phyloP scores from a whole-genome alignment of 2,113 vertebrate species.

The Scomber colias region DNA sequence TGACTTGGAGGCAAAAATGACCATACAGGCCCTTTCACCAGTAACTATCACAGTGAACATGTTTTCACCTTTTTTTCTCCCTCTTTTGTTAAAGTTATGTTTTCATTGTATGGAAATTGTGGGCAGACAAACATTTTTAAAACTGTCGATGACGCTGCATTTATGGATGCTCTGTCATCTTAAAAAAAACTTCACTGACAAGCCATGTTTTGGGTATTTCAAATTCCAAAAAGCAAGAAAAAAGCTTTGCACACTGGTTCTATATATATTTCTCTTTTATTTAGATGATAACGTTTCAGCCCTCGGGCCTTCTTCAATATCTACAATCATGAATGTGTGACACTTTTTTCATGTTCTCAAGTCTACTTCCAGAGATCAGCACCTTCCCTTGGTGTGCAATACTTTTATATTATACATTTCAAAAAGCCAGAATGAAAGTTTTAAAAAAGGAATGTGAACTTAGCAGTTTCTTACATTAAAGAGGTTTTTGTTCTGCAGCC shows the following conservation, averaged over 20 bases:
- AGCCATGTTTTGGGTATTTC: neutral
- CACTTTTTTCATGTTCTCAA: no score
- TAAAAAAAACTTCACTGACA: neutral
- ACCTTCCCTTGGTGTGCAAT: no score
- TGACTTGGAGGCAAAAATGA: constrained; percentile 4
- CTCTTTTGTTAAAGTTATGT: neutral
- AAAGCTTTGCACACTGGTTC: no score
- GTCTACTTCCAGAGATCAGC: no score
- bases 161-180: neutral
- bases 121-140: constrained; percentile 18
- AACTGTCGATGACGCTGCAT: neutral
- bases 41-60: constrained; percentile 3
- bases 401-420: neutral
- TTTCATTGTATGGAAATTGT: neutral
- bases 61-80: constrained; percentile 11
- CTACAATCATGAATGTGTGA: no score
- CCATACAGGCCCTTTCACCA: constrained; percentile 7
- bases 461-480: constrained; percentile 21
- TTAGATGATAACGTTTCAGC: no score
- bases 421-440: neutral
- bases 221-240: neutral
- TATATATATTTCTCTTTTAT: no score
- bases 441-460: constrained; percentile 25
- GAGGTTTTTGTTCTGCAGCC: constrained; percentile 10
- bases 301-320: no score